Base-by-base conservation (phyloP, 53 echinoderm and acorn worm genomes). In the Astropecten irregularis region DNA sequence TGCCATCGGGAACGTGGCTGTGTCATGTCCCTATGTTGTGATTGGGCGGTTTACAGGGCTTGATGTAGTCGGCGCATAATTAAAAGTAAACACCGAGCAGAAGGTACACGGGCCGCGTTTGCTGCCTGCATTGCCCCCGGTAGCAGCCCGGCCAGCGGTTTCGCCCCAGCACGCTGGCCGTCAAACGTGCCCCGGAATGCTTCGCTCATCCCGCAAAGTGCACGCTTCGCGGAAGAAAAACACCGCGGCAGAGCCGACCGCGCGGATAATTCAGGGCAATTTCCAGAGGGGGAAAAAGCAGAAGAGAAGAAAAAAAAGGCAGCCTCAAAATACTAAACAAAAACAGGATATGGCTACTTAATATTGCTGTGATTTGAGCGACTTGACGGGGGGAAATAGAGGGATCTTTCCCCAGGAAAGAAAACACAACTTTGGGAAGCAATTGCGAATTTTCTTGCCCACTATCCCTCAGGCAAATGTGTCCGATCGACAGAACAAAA, bases 71-170 rank as follows among this genome's bases (percentile, higher is more conserved):
- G 34, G 21, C 85, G 72, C 85, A 85, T 85, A 85, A 85, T 85
- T 71, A 85, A 85, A 85, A 85, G 85, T 85, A 85, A 85, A 85
- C 73, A 85, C 62, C 42, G 36, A 70, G 40, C 84, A 50, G 85
- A 61, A n/a, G 46, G 31, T 46, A 54, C 54, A 40, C 29, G 46
- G 54, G 4, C 54, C 42, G 68, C 46, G 42, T 68, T 23, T 16
- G 40, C 48, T 42, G 42, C 42, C 42, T 11, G 42, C 42, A 48
- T 79, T 46, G 79, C 79, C 79, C 30, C 42, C 61, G 79, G 79
- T 62, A 46, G 39, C 79, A 37, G 58, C 67, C 11, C 42, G 6
- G 19, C 26, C 20, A 79, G 61, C 42, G 62, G 60, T 79, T 27
- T 27, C 47, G 60, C 79, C 79, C 19, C 61, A 34, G 47, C 79